Base-by-base conservation (phyloP, 2,888 invertebrate species). In the Lampropteryx suffumata region DNA sequence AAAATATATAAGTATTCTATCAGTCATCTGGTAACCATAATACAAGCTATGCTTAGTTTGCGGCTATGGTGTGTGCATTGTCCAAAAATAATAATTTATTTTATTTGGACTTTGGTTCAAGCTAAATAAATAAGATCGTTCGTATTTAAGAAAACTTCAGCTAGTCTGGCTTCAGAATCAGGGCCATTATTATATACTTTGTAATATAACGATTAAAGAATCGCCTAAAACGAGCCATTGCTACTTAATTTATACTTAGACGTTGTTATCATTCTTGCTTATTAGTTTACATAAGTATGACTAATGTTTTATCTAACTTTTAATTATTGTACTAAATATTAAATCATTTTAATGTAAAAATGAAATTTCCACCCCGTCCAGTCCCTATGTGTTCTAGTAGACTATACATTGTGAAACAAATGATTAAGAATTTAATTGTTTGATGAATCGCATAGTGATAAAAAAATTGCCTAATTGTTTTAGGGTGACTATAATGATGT, bases 311-410 rank as follows among this genome's bases (percentile, higher is more conserved):
- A 36, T 40, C 11, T 50, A 57, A 36, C 39, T 53, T 51, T 49
- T 48, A 21, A 37, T n/a, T 42, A 39, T 50, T 39, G n/a, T 42
- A 30, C 34, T 44, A 36, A 47, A 28, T 10, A 33, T 34, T 53
- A 36, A 33, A 17, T 49, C 42, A 42, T 40, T 45, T 44, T 43
- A 46, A 41, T 39, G 13, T 54, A 30, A 46, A 52, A 39, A 51
- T 61, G 45, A 67, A 64, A 65, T 63, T 59, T 57, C 44, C 44
- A 49, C 65, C 71, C 74, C 74, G 73, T 73, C 74, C 74, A 74
- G 39, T 53, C 55, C 55, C 45, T 47, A 56, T 48, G 44, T 61
- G 51, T 37, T 56, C 29, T 45, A 43, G 51, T 51, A 48, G 47
- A 59, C 50, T 57, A 57, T 51, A 49, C 45, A 55, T 36, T 30